Conservation (phyloP, 2,888 invertebrate species). For the Marronus borbonicus region DNA sequence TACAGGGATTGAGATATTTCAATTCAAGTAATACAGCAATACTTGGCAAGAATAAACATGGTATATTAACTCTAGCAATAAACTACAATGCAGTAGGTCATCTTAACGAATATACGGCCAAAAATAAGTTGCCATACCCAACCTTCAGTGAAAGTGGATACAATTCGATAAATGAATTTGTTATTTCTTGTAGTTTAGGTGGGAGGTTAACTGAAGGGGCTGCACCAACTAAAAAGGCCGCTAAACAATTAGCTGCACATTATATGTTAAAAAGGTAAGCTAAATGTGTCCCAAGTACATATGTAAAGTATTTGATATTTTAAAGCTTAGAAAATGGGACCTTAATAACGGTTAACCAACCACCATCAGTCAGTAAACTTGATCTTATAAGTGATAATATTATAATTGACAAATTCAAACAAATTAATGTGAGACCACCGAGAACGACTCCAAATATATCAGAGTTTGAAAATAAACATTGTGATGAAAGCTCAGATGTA, state of each 20-base stretch:
- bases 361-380: not conserved
- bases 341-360: not conserved
- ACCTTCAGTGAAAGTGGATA: slow-evolving; percentile 19
- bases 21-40: not conserved
- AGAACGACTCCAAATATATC: not conserved
- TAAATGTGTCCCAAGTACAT: not conserved
- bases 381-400: not conserved
- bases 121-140: not conserved
- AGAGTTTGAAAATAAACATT: no score
- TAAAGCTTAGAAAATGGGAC: not conserved
- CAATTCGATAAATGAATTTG: not conserved
- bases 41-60: not conserved
- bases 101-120: slow-evolving; percentile 20
- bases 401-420: not conserved
- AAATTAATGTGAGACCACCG: not conserved
- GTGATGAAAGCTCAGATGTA: no score
- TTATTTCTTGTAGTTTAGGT: slow-evolving; percentile 3
- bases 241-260: slow-evolving; percentile 25
- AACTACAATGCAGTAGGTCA: slow-evolving; percentile 34
- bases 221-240: slow-evolving; percentile 14
- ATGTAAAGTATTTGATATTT: not conserved
- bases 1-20: not conserved
- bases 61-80: not conserved
- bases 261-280: slow-evolving; percentile 20
- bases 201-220: not conserved